Base-by-base conservation (phyloP, 2,797 vertebrate genomes). In the Helostoma temminkii region DNA sequence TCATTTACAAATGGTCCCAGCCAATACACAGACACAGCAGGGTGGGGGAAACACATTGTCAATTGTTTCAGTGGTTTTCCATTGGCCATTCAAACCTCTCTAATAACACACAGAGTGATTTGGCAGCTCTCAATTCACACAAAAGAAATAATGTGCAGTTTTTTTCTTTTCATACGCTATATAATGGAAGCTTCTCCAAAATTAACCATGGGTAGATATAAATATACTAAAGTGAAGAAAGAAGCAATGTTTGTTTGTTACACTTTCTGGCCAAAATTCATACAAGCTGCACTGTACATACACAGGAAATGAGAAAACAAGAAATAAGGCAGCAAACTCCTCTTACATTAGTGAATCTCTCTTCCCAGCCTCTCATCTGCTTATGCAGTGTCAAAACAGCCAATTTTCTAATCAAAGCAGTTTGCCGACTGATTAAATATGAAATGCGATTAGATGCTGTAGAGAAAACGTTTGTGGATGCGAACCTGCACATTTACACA, bases 401-500 rank as follows among this genome's bases (percentile, higher is more conserved):
- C 78, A 76, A 73, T 78, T 80, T 77, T 79, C 59, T 48, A 78
- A 79, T 87, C 72, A 80, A 58, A 78, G 62, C 71, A 62, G 42
- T 76, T 75, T 76, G 37, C 70, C 14, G 45, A 76, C 64, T 69
- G 76, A 76, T 76, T 75, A 79, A 87, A 80, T 57, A 66, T 74
- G 55, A 84, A 81, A 83, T 60, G 68, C 59, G 71, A 85, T 85
- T 81, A 69, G 62, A 80, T 25, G 30, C 66, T 55, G 71, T 66
- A 60, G 66, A 78, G 76, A 78, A 86, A 88, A 82, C 73, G 57
- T 73, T 75, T 78, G 56, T 77, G 61, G 57, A 67, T 36, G 47
- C 53, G 34, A 46, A 56, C 37, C 64, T 58, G 21, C 59, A 52
- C 46, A 26, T 50, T 55, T 47, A 9, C 72, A 10, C 59, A 63